A percentile compares a stretch with the other conserved stretches of the same genome.
Conservation (phyloP, 2,113 vertebrate species). For the Mormyrus lacerda region DNA sequence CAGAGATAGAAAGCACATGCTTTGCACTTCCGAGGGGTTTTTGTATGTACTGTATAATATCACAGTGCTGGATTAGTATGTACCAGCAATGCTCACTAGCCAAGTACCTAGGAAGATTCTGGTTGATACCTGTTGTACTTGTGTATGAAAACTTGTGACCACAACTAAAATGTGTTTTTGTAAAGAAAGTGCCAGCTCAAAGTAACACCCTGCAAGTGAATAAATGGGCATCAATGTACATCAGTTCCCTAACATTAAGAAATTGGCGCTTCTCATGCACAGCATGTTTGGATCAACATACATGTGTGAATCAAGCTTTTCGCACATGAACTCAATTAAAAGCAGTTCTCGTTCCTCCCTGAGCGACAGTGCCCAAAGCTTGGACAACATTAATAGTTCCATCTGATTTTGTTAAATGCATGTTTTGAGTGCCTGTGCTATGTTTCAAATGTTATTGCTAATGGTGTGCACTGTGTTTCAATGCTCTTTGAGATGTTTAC, state of each 20-base stretch:
- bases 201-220: too few relatives aligned
- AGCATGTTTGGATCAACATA: neutral
- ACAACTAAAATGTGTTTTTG: too few relatives aligned
- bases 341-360: neutral
- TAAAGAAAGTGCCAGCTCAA: too few relatives aligned
- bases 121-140: too few relatives aligned
- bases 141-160: too few relatives aligned
- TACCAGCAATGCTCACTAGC: too few relatives aligned
- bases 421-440: neutral
- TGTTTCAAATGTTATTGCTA: neutral
- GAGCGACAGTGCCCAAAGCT: neutral
- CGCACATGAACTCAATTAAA: neutral
- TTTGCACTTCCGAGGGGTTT: too few relatives aligned
- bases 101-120: too few relatives aligned
- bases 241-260: neutral
- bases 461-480: neutral
- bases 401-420: neutral
- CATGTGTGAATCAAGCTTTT: neutral
- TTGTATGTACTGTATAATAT: too few relatives aligned
- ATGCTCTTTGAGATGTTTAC: neutral
- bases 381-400: neutral
- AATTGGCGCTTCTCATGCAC: neutral
- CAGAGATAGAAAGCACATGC: too few relatives aligned
- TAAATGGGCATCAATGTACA: neutral
- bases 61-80: too few relatives aligned